Conservation (phyloP, 2,888 invertebrate species). For the Parasteatoda lunata region DNA sequence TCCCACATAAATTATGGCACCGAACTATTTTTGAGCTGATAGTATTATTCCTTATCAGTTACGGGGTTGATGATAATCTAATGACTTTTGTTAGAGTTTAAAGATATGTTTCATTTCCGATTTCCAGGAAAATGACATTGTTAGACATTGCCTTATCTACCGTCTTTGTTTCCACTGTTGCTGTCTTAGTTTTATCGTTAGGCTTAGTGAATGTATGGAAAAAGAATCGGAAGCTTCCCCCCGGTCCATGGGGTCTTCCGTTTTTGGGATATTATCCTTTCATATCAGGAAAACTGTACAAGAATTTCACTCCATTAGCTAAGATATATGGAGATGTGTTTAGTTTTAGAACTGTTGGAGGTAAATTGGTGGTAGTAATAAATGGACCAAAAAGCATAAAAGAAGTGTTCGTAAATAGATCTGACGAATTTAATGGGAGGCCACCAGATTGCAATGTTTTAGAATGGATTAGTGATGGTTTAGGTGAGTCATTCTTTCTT, state of each 20-base stretch:
- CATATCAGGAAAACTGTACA: constrained; percentile 2
- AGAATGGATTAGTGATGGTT: constrained; percentile 36
- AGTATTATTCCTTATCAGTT: no score
- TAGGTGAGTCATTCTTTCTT: constrained; percentile 30
- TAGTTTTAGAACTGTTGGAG: constrained; percentile 48
- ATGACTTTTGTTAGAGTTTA: no score
- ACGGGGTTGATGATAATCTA: no score
- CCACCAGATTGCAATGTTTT: constrained; percentile 27
- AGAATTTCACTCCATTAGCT: constrained; percentile 26
- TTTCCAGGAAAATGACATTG: background rate
- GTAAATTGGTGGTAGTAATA: constrained; percentile 42
- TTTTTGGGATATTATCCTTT: constrained; percentile 49
- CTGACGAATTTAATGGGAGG: constrained; percentile 50
- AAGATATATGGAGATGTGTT: constrained; percentile 43
- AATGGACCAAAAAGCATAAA: constrained; percentile 35
- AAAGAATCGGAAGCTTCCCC: constrained; percentile 34
- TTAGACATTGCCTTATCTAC: background rate
- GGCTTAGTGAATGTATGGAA: constrained; percentile 3
- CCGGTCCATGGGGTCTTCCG: constrained; percentile 52
- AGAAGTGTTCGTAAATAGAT: constrained; percentile 40
- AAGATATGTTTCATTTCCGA: no score
- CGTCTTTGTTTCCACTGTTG: background rate
- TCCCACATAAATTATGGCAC: no score
- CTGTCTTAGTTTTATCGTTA: constrained; percentile 4
- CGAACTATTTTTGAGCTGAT: no score